These are phyloP conservation scores for Siderastrea radians DNA, from an alignment of 92 coral and sea anemone genomes.

Conservation along the genomic window DNA sequence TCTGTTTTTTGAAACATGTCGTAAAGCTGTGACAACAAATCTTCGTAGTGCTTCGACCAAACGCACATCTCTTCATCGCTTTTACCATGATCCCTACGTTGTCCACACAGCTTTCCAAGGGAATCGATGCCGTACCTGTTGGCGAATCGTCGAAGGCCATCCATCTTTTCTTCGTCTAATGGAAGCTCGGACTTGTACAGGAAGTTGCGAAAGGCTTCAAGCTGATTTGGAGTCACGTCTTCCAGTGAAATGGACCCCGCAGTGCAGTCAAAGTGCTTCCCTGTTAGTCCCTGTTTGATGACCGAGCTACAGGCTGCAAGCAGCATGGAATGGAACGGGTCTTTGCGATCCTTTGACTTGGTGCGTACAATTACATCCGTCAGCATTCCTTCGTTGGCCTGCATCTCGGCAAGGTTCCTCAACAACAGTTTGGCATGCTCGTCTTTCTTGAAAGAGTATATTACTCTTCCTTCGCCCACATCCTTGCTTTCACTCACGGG, in stretches of 20 bases:
- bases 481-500: conserved; percentile 14
- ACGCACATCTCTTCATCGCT: neutral
- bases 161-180: neutral
- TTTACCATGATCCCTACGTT: neutral
- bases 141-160: conserved; percentile 10
- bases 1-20: conserved; percentile 35
- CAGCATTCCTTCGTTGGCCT: conserved; percentile 47
- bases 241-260: neutral
- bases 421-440: conserved; percentile 64
- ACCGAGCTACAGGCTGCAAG: conserved; percentile 68
- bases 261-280: conserved; percentile 29
- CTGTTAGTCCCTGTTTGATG: conserved; percentile 29
- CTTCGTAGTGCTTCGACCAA: conserved; percentile 6
- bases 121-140: conserved; percentile 4
- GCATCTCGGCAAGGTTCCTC: conserved; percentile 64
- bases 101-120: conserved; percentile 20
- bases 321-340: conserved; percentile 53
- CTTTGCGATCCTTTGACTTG: conserved; percentile 20
- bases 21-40: conserved; percentile 11
- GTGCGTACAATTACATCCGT: conserved; percentile 51
- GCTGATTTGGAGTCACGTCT: neutral
- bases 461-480: conserved; percentile 18
- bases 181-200: conserved; percentile 53
- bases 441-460: conserved; percentile 54
- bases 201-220: conserved; percentile 64